Evolutionary conservation across 1,140 invertebrate species (phyloP).

Genomic region (Drosophila sucinea): DNA sequence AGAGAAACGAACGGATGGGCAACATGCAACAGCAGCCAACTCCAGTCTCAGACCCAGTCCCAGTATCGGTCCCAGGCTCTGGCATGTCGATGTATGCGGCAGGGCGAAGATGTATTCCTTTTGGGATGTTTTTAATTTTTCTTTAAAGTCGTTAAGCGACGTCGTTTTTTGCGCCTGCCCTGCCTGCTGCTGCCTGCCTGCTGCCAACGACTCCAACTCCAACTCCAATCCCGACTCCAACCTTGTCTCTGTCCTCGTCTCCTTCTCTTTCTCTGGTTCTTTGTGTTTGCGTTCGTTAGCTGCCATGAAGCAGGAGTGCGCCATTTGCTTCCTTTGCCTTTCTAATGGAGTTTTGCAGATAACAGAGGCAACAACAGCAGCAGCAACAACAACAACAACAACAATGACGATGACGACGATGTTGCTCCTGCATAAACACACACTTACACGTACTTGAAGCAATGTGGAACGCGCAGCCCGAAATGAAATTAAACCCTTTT

Average conservation of each 20-base stretch:
- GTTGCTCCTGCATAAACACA: constrained; percentile 73
- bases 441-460: constrained; percentile 72
- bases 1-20: constrained; percentile 52
- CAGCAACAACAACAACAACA: constrained; percentile 43
- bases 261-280: constrained; percentile 33
- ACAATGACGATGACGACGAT: constrained; percentile 21
- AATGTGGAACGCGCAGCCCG: constrained; percentile 40
- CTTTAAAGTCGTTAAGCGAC: constrained; percentile 81
- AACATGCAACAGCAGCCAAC: constrained; percentile 63
- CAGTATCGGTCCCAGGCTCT: constrained; percentile 34
- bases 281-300: constrained; percentile 69
- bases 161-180: constrained; percentile 58
- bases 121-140: constrained; percentile 82
- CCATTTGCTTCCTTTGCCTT: constrained; percentile 81
- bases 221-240: constrained; percentile 14
- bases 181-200: neutral
- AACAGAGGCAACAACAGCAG: constrained; percentile 50
- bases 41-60: constrained; percentile 31
- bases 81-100: constrained; percentile 64
- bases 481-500: constrained; percentile 82
- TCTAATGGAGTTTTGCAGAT: constrained; percentile 80
- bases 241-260: constrained; percentile 14
- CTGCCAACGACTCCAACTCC: constrained; percentile 13
- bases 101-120: constrained; percentile 80
- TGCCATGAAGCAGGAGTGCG: constrained; percentile 39